Evolutionary conservation across 2,113 vertebrate genomes (phyloP), one percentile per base, ranked within the genome.

Genomic region (Recurvirostra avosetta): DNA sequence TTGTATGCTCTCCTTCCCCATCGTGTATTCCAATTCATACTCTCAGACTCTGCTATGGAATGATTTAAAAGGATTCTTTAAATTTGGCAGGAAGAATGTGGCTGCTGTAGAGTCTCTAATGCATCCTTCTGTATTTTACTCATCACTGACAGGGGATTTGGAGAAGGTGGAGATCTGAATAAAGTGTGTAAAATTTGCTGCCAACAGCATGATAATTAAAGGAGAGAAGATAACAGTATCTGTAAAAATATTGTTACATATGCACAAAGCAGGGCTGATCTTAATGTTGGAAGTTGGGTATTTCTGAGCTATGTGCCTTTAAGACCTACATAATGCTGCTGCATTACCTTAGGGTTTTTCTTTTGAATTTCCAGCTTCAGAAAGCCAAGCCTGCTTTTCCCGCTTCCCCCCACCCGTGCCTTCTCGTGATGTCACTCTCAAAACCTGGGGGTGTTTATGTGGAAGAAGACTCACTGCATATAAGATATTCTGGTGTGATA

Each of bases 231-330:
- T 61, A 91, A 58, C 71, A 73, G 70, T 56, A 5, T 40, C 30
- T 76, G 89, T 92, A 88, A 81, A 76, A 93, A 90, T 92, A 90
- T 93, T 95, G 81, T 83, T 92, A 94, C 66, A 75, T 22, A 43
- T 58, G 88, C 88, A 95, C 32, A 92, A 92, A 96, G 75, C 90
- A 43, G 71, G 55, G 92, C 71, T 82, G 84, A 59, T 95, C 62
- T 38, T 20, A 19, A 1, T n/a, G 62, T 15, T 90, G 55, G 70
- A 66, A 91, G 63, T 12, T 41, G 52, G 26, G 21, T 79, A 32
- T 91, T 96, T 94, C 70, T 85, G 70, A 94, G 89, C 70, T 3
- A 1, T 94, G 84, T 97, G 92, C 89, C 96, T 97, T 97, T 95
- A 97, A 97, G 94, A 95, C 96, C 95, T 83, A 92, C 65, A 78